Percentiles rank a stretch among this genome's conserved stretches.
Evolutionary conservation across 2,888 invertebrate species (phyloP).

Genomic region (Erebia epiphron): DNA sequence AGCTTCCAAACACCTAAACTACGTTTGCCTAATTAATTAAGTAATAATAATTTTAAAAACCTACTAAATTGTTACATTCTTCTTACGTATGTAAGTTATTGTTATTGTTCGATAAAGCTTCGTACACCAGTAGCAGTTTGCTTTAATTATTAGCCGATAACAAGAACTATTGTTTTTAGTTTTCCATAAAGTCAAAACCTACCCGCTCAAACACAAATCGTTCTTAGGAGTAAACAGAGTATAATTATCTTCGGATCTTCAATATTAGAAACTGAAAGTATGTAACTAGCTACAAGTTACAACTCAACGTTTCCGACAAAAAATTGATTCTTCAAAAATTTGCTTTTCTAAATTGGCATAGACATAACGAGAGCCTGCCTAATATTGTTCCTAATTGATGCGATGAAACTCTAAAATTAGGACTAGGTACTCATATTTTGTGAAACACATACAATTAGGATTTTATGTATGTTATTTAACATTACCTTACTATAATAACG

Average conservation of each 20-base stretch:
- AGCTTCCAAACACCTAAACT: slow-evolving; percentile 80
- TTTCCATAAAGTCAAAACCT: background rate
- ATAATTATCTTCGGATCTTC: background rate
- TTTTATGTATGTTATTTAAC: background rate
- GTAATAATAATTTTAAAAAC: slow-evolving; percentile 48
- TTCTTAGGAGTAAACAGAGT: background rate
- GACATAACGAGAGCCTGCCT: background rate
- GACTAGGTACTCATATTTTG: background rate
- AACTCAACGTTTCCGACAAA: background rate
- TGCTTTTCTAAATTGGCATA: background rate
- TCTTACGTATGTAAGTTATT: slow-evolving; percentile 76
- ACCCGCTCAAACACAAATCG: background rate
- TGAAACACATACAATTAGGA: background rate
- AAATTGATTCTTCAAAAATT: background rate
- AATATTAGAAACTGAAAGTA: background rate
- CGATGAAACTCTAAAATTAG: background rate
- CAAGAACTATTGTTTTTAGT: slow-evolving; percentile 10
- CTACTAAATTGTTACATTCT: slow-evolving; percentile 54
- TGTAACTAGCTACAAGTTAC: background rate
- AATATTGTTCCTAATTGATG: background rate
- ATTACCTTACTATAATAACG: slow-evolving; percentile 6
- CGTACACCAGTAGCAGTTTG: slow-evolving; percentile 44
- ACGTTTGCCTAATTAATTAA: slow-evolving; percentile 58
- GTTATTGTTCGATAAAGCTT: slow-evolving; percentile 75
- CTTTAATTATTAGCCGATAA: slow-evolving; percentile 30